These are phyloP conservation scores for Gymnocypris eckloni DNA, from an alignment of 2,797 vertebrate genomes.

Conservation along the genomic window DNA sequence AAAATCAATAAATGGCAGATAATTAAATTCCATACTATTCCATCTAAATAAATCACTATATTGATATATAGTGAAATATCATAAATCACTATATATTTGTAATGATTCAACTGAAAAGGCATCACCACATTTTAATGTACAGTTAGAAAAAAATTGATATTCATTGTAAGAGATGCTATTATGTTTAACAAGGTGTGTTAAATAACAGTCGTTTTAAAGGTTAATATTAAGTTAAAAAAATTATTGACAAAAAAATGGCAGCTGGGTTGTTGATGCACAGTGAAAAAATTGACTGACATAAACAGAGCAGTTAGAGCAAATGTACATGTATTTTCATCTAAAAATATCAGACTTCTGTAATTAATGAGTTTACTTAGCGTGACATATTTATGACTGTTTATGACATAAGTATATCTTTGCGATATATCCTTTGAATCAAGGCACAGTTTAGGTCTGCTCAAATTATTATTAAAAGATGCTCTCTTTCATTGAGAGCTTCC, in stretches of 20 bases:
- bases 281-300: conserved; percentile 53
- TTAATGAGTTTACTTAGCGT: conserved; percentile 46
- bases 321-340: conserved; percentile 38
- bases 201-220: background rate
- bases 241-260: conserved; percentile 12
- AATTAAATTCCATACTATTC: background rate
- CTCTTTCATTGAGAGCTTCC: conserved; percentile 60
- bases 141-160: background rate
- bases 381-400: conserved; percentile 45
- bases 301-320: conserved; percentile 44
- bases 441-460: background rate
- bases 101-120: background rate
- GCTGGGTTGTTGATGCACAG: conserved; percentile 46
- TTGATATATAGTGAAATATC: background rate
- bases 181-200: background rate
- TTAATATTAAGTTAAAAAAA: background rate
- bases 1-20: background rate
- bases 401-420: conserved; percentile 29
- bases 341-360: conserved; percentile 47
- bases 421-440: conserved; percentile 3
- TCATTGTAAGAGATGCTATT: background rate
- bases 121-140: background rate
- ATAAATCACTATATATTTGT: background rate
- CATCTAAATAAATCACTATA: background rate
- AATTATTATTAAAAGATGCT: conserved; percentile 40